These are phyloP conservation scores for Merluccius polli DNA, from an alignment of 2,797 vertebrate genomes.

Conservation along the genomic window DNA sequence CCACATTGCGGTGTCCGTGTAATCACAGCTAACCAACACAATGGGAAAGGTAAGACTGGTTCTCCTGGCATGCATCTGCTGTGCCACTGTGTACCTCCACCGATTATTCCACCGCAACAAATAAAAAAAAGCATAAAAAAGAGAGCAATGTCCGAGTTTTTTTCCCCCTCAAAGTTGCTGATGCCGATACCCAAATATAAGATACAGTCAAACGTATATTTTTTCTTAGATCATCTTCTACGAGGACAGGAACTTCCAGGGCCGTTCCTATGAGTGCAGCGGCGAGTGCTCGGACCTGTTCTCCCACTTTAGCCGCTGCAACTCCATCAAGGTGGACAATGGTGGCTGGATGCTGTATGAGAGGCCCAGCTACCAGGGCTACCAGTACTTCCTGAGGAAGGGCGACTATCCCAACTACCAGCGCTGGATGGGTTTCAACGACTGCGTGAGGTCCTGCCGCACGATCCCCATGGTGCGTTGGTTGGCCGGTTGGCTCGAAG, in stretches of 20 bases:
- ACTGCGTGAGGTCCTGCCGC: conserved; percentile 72
- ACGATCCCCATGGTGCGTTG: conserved; percentile 77
- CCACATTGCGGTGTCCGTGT: conserved; percentile 27
- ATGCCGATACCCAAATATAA: too few species aligned
- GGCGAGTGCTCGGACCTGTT: conserved; percentile 74
- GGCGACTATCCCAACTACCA: conserved; percentile 80
- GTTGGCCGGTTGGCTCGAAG: conserved; percentile 46
- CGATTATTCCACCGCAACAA: conserved; percentile 18
- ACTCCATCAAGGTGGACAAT: conserved; percentile 75
- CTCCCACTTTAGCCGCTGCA: conserved; percentile 74
- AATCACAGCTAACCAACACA: conserved; percentile 45
- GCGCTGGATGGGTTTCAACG: conserved; percentile 78
- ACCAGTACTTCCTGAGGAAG: conserved; percentile 73
- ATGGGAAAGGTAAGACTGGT: conserved; percentile 66
- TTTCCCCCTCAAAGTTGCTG: too few species aligned
- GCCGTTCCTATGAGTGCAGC: conserved; percentile 74
- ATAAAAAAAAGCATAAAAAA: neutral
- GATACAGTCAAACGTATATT: too few species aligned
- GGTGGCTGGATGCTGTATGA: conserved; percentile 79
- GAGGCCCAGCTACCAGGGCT: conserved; percentile 71
- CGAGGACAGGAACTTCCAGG: conserved; percentile 76
- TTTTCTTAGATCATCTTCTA: conserved; percentile 72
- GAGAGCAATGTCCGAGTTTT: too few species aligned
- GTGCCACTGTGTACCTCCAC: conserved; percentile 18
- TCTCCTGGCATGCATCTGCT: conserved; percentile 30